phyloP scores from a whole-genome alignment of 2,797 vertebrate species.

The Lagorchestes hirsutus region DNA sequence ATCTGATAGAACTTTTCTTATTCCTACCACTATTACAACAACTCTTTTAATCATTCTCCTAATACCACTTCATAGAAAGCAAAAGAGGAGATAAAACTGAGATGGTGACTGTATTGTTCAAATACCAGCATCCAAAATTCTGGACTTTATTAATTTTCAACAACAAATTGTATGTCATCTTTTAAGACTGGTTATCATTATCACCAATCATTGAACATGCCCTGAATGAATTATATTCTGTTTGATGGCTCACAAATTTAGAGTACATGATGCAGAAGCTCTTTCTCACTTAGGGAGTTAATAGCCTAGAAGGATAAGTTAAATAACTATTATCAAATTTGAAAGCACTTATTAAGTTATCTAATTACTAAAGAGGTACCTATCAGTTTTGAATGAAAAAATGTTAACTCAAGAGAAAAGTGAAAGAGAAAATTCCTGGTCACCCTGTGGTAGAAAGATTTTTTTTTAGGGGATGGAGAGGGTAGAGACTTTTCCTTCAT shows the following conservation, averaged over 20 bases:
- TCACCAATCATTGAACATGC: neutral
- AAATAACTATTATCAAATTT: neutral
- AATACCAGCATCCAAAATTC: neutral
- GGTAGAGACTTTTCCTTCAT: conserved; percentile 27
- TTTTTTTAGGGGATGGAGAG: neutral
- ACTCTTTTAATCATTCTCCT: neutral
- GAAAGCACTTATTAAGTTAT: neutral
- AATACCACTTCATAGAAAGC: neutral
- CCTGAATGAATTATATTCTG: neutral
- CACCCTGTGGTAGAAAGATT: conserved; percentile 46
- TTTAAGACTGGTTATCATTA: neutral
- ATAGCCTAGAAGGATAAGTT: neutral
- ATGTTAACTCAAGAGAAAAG: neutral
- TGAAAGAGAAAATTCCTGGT: neutral
- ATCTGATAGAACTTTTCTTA: neutral
- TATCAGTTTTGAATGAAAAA: conserved; percentile 11
- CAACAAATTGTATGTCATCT: neutral
- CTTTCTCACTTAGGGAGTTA: neutral
- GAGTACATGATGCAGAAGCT: neutral
- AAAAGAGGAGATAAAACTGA: neutral
- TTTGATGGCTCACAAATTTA: neutral
- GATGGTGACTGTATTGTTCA: neutral
- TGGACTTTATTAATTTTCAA: neutral
- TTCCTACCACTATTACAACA: neutral
- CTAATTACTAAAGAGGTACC: neutral